Evolutionary conservation across 2,113 vertebrate genomes (phyloP), one percentile per base, ranked within the genome.

Genomic region (Heliornis fulica): DNA sequence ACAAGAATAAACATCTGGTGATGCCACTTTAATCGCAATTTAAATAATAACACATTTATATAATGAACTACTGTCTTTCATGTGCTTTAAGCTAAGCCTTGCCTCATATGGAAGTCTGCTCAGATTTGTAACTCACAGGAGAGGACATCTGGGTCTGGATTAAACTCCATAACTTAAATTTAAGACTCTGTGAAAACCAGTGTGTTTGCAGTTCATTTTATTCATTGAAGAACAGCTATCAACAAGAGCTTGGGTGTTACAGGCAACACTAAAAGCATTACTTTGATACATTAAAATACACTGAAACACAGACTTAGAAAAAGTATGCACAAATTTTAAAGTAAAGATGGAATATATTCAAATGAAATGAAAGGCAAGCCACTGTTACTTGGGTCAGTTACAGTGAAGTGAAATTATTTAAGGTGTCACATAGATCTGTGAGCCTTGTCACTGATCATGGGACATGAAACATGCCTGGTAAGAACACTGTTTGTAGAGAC

Each of bases 31-130:
- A 87, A 95, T 93, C 38, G 51, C 19, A 59, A 23, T 93, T 96
- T 96, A 89, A 96, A 92, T 91, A 87, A 91, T 88, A 93, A 84
- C 34, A 66, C 50, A 60, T 95, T 93, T 95, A 92, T 41, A 81
- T 94, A 93, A 94, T 90, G 89, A 91, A 92, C 41, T 94, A 86
- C 57, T 90, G 71, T 90, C 81, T 96, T 95, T 77, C 57, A 76
- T 86, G 65, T 68, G 51, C 75, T 84, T 91, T 53, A 89, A 81
- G 48, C 56, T 94, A 92, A 96, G 70, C 83, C 60, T 96, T 96
- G 94, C 68, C 78, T 95, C 86, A 78, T 96, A 46, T 96, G 50
- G 3, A 19, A 91, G 75, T 32, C 64, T 81, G 61, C 36, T 40
- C 57, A 41, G 77, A 83, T 93, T 93, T 90, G 36, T 93, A 74